These are phyloP conservation scores for Phocoena phocoena DNA, from an alignment of 2,113 vertebrate species.

Conservation along the genomic window DNA sequence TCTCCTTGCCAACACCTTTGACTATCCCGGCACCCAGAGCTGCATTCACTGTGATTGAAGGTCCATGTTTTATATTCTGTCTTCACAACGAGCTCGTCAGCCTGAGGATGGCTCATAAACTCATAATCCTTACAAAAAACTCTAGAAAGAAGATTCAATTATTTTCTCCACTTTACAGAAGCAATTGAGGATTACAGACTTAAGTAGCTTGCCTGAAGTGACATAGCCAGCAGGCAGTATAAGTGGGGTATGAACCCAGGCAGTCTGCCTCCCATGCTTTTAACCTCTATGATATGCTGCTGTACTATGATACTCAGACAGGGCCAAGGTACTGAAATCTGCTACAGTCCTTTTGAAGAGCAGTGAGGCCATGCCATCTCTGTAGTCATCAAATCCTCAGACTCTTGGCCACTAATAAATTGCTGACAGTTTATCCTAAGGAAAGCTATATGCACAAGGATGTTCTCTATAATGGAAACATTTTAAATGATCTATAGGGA, in stretches of 20 bases:
- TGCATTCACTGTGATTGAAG: neutral
- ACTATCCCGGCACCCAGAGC: neutral
- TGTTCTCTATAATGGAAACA: neutral
- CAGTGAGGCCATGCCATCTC: neutral
- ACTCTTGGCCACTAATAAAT: neutral
- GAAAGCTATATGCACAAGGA: neutral
- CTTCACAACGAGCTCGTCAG: neutral
- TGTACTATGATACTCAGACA: neutral
- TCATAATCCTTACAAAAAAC: conserved; percentile 21
- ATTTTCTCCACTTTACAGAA: conserved; percentile 35
- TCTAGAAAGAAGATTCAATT: conserved; percentile 3
- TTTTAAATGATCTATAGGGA: neutral
- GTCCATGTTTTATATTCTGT: neutral
- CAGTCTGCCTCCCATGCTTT: neutral
- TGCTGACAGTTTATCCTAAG: neutral
- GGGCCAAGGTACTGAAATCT: neutral
- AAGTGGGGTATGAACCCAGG: neutral
- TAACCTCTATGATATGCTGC: neutral
- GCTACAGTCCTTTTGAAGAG: neutral
- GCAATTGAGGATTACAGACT: neutral
- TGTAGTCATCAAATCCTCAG: neutral
- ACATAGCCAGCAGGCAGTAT: fast-evolving
- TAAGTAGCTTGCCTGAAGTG: neutral
- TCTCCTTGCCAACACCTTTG: neutral
- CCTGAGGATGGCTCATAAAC: neutral